Evolutionary conservation across 30 jellyfish, hydroid and myxozoan species (phyloP), one percentile per base, ranked within the genome.

Genomic region (Aurelia aurita complex sp. Pacific): DNA sequence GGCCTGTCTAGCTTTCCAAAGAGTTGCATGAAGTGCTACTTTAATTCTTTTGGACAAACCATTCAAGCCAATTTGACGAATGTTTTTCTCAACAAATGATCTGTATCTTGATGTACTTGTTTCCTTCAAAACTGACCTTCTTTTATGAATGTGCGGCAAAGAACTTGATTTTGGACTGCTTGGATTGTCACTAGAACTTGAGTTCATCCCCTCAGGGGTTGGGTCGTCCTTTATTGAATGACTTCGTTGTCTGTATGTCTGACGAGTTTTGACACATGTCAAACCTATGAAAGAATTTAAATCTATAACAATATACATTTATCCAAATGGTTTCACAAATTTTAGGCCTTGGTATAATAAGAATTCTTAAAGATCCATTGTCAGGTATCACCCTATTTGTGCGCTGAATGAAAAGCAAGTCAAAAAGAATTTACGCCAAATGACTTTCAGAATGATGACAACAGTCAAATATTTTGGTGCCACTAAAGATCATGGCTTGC

Each of bases 81-180:
- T 88, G 19, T 76, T 71, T 78, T 77, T 83, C 78, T 94, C 98
- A 40, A 94, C 98, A 88, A 94, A 94, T 62, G 89, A 52, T 60
- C 98, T 85, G 74, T 88, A 94, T 61, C 98, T 73, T 23, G 98
- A 94, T 59, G 98, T 94, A 50, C 92, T 83, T 52, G 98, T 88
- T 64, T 82, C 90, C 69, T 79, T 85, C 38, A 82, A 19, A 12
- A 72, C 86, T 6, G 97, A 79, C 34, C 82, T 64, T 50, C 92
- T 54, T 33, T 74, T 73, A 33, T 83, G 83, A 17, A 70, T 23
- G 18, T 71, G 96, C 10, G 53, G 77, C 12, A 17, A 29, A 57
- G 74, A 42, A 46, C 59, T 59, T 5, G 90, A 38, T 38, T 32
- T 78, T 5, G 60, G 76, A 15, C 70, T 42, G 50, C 74, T 17